Base-by-base conservation (phyloP, 1,140 invertebrate species). In the Nasonia longicornis region DNA sequence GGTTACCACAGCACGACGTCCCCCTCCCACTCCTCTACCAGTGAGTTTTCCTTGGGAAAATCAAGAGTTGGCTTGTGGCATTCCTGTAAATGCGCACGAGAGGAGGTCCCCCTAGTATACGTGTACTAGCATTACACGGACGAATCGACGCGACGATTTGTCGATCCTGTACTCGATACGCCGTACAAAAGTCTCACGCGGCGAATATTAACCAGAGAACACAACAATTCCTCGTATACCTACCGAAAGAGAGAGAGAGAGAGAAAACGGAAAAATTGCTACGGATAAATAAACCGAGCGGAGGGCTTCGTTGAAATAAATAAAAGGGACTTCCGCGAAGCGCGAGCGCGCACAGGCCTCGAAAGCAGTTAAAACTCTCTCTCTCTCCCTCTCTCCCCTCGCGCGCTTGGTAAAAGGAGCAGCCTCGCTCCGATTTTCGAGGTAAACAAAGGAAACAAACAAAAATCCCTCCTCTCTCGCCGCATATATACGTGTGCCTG, bases 361-460 rank as follows among this genome's bases (percentile, higher is more conserved):
- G 52, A 58, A 58, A 58, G 52, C 52, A 58, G 52, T 58, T 58
- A 58, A 58, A 58, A 58, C 20, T 20, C 52, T 20, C 48, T 52
- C 48, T 52, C 42, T 45, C 42, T 45, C 42, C 12, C 42, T 45
- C 42, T 45, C 52, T 58, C 52, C 52, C 52, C 52, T 67, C 70
- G 29, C 63, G 20, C 45, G 71, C 20, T 74, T 45, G 73, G 79
- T 81, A 81, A 77, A 81, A 81, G 80, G 80, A 81, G 74, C 80
- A 82, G 71, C 81, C 81, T 82, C 71, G 71, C 71, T 82, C 72
- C 76, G 77, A 79, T 82, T 82, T 82, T 79, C 72, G 76, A 82
- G 72, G 77, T 79, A 82, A 82, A 82, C 76, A 79, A 82, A 82
- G 80, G 80, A 82, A 82, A 78, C 81, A 82, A 82, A 82, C 77